phyloP scores from a whole-genome alignment of 2,113 vertebrate genomes.

The Struthidea cinerea region DNA sequence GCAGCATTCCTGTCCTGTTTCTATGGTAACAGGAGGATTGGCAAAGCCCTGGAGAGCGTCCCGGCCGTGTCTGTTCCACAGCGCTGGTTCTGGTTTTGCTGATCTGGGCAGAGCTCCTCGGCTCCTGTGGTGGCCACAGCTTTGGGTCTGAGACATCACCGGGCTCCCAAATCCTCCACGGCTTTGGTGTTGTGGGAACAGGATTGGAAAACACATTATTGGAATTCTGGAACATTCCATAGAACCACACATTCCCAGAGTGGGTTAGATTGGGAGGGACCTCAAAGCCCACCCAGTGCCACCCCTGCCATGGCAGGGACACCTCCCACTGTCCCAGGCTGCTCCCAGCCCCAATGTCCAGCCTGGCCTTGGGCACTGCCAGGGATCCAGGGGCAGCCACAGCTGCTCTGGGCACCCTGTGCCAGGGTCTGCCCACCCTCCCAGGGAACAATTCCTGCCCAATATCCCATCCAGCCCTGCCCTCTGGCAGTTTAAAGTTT shows the following conservation, averaged over 20 bases:
- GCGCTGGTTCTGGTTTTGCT: neutral
- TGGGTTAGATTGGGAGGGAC: fast-evolving
- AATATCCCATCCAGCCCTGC: neutral
- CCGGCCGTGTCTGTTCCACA: fast-evolving
- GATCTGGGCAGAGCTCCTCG: neutral
- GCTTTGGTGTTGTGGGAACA: neutral
- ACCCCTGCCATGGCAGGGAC: neutral
- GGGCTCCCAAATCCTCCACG: neutral
- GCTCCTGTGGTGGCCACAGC: neutral
- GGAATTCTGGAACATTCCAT: neutral
- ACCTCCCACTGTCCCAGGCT: neutral
- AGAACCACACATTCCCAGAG: neutral
- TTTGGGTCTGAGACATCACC: neutral
- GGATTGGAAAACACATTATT: fast-evolving
- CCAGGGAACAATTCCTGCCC: neutral
- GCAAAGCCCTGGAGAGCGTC: neutral
- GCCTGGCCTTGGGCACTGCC: neutral
- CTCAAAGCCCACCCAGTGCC: fast-evolving
- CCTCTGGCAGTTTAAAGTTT: neutral
- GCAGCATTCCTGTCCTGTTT: neutral
- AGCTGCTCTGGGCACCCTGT: neutral
- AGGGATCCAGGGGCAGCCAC: neutral
- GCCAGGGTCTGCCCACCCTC: neutral
- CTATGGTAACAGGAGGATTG: neutral
- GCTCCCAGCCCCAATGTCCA: neutral